Evolutionary conservation across 2,888 invertebrate species (phyloP), one percentile per base, ranked within the genome.

Genomic region (Drosophila limbata): DNA sequence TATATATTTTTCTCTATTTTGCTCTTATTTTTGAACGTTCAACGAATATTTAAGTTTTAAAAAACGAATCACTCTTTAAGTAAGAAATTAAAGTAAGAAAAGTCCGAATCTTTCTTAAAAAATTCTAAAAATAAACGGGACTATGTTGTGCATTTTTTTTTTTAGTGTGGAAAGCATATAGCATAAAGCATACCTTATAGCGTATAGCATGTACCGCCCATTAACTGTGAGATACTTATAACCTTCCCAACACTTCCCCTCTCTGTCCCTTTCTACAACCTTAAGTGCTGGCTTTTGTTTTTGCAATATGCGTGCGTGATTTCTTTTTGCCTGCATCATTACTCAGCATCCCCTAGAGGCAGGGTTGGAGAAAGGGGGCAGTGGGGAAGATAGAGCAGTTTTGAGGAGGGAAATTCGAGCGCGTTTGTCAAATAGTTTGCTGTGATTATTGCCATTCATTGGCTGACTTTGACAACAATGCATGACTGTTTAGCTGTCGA

Each of bases 361-460:
- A 13, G n/a, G n/a, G 25, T 6, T 5, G 5, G 4, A 53, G 50
- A 37, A 31, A 2, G 47, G 6, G 35, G 10, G 13, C 5, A 4
- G 28, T 28, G 47, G 28, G 10, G 31, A 33, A 33, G 37, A 15
- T 28, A 40, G 40, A 37, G 28, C 15, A 2, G 42, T 60, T 15
- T 48, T 6, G 2, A 1, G 6, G 17, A 4, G 11, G 10, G 21
- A 2, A 15, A 2, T 11, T n/a, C 2, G 3, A 35, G 40, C 39
- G 47, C 21, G 48, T 33, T 45, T 61, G 50, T 51, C 74, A 77
- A 75, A 67, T 75, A 71, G 79, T 65, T 84, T 71, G 68, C 84
- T 56, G 69, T 72, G 82, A 80, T 81, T 81, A 80, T 80, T 80
- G 76, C 76, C 84, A 84, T 80, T 80, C 82, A 84, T 80, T 75